A percentile compares a stretch with the other conserved stretches of the same genome.
Evolutionary conservation across 2,888 invertebrate genomes (phyloP).

Genomic region (Heliconius ismenius): DNA sequence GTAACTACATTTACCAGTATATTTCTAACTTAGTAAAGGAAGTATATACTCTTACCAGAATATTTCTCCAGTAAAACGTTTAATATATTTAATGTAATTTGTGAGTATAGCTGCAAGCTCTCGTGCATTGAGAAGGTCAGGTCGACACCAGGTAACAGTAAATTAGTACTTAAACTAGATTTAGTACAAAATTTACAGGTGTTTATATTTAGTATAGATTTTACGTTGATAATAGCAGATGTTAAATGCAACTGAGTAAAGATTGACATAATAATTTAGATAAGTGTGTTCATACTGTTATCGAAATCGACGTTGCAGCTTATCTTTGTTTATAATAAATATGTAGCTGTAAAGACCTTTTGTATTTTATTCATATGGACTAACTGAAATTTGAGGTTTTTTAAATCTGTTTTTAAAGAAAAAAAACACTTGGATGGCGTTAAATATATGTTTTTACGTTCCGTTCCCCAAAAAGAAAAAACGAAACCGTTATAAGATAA

Average conservation of each 20-base stretch:
- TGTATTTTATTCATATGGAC: too few relatives aligned
- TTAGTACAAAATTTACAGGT: not conserved
- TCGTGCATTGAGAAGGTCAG: conserved; percentile 5
- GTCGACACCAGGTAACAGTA: not conserved
- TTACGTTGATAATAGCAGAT: not conserved
- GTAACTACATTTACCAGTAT: not conserved
- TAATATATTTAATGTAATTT: not conserved
- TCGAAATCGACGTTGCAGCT: too few relatives aligned
- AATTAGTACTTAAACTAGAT: not conserved
- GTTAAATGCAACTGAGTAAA: not conserved
- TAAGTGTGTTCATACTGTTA: not conserved
- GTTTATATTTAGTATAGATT: not conserved
- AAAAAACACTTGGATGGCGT: too few relatives aligned
- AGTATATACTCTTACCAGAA: not conserved
- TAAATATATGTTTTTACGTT: too few relatives aligned
- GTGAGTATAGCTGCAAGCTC: not conserved
- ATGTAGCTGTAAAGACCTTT: too few relatives aligned
- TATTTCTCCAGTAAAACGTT: not conserved
- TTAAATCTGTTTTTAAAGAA: too few relatives aligned
- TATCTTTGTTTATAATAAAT: too few relatives aligned
- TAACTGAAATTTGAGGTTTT: too few relatives aligned
- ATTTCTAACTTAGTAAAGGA: not conserved
- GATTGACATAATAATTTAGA: not conserved
- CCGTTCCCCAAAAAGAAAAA: too few relatives aligned
- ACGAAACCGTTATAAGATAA: too few relatives aligned